Base-by-base conservation (phyloP, 2,113 vertebrate genomes). In the Scomber scombrus region DNA sequence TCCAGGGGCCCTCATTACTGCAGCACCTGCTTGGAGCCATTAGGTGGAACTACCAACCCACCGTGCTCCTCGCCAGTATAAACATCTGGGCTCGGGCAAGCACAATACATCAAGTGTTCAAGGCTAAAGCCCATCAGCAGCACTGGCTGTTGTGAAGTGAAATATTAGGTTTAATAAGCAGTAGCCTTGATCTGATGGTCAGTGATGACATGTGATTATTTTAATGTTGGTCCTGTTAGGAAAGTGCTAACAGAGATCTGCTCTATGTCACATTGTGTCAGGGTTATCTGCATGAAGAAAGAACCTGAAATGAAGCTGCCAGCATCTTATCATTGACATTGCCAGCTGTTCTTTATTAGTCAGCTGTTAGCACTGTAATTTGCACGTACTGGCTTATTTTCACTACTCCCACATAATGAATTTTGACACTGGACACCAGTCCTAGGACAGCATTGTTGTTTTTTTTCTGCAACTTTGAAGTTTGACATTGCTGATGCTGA, bases 41-140 rank as follows among this genome's bases (percentile, higher is more conserved):
- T 89, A 85, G 84, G 75, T 83, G 57, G 74, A 87, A 84, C 72
- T 73, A 81, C 31, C 81, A 64, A 89, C 75, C 72, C 57, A 62
- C 77, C 81, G 74, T 19, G 14, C 57, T 49, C 51, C 45, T 80
- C 54, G 85, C 90, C 92, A 91, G 81, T 68, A 78, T 75, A 85
- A 92, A 93, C 89, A 92, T 91, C 85, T 93, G 87, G 63, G 81
- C 71, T 78, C n/a, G n/a, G 69, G 64, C 54, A 50, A 69, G 81
- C 85, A 93, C 88, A 93, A 92, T 88, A 84, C 85, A 67, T 73
- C 79, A 86, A 85, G 89, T 92, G 90, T 93, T 92, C 67, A 34
- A 80, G 77, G 86, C 78, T 62, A 16, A 69, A 76, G 69, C 69
- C 58, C 82, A 67, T 91, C 88, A 85, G 69, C 75, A 77, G 66